Conservation (phyloP, 2,888 invertebrate genomes). For the Druceiella hillmani region DNA sequence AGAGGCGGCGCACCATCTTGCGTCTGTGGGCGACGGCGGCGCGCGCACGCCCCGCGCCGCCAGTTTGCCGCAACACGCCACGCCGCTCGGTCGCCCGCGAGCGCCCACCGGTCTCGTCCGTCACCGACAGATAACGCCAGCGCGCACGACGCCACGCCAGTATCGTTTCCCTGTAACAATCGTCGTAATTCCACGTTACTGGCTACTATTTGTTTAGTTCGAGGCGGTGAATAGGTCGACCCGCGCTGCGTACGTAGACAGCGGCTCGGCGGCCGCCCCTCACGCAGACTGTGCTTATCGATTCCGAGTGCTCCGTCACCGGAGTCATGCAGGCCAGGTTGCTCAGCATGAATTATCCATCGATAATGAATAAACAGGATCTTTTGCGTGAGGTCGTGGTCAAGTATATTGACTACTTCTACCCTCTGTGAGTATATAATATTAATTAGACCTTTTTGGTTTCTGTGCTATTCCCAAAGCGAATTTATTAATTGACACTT, state of each 20-base stretch:
- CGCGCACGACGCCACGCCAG: not conserved
- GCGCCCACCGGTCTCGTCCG: constrained; percentile 16
- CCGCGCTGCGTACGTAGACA: not conserved
- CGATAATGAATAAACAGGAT: constrained; percentile 62
- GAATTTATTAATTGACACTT: no score
- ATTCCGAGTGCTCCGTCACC: constrained; percentile 35
- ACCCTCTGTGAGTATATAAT: constrained; percentile 59
- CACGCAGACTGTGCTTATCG: constrained; percentile 31
- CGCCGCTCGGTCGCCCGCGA: constrained; percentile 43
- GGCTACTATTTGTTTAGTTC: constrained; percentile 3
- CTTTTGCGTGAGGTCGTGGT: constrained; percentile 63
- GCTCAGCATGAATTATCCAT: constrained; percentile 58
- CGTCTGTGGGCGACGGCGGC: constrained; percentile 36
- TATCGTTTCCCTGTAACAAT: not conserved
- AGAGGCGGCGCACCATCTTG: no score
- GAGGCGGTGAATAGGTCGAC: no score
- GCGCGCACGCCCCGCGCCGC: constrained; percentile 24
- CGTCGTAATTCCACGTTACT: not conserved
- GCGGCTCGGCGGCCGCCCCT: constrained; percentile 2
- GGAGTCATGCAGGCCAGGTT: constrained; percentile 52
- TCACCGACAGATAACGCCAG: not conserved
- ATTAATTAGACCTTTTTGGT: constrained; percentile 25
- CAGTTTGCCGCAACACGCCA: constrained; percentile 52
- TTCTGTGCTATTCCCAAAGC: no score
- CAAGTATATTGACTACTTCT: constrained; percentile 67